phyloP scores from a whole-genome alignment of 2,888 invertebrate species.

The Tricholauxania praeusta region DNA sequence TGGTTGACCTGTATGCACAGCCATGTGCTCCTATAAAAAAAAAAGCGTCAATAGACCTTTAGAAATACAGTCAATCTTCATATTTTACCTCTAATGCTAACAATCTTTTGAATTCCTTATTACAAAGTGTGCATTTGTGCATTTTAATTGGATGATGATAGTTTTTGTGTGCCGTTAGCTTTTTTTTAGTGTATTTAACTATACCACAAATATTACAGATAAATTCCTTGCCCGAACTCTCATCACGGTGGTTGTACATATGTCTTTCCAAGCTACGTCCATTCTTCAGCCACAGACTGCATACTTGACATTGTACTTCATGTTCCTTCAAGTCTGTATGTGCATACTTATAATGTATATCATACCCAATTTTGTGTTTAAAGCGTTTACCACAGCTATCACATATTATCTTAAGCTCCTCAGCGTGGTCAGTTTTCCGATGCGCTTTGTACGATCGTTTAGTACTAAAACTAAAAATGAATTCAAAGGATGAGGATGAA shows the following conservation, averaged over 20 bases:
- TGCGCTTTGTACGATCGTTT: neutral
- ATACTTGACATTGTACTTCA: constrained; percentile 53
- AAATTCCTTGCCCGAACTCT: constrained; percentile 52
- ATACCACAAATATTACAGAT: constrained; percentile 51
- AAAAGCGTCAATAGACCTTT: neutral
- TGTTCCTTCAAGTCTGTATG: constrained; percentile 52
- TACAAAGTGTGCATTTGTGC: constrained; percentile 49
- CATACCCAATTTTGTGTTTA: constrained; percentile 55
- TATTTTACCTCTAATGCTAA: too few species aligned
- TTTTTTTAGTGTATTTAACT: constrained; percentile 52
- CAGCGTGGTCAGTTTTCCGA: too few species aligned
- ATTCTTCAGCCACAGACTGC: constrained; percentile 53
- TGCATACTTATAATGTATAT: constrained; percentile 54
- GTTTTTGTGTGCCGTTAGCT: constrained; percentile 53
- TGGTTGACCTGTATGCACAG: too few species aligned
- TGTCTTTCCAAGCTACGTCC: constrained; percentile 55
- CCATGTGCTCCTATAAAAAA: neutral
- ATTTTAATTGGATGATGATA: constrained; percentile 53
- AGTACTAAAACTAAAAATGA: neutral
- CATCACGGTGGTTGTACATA: constrained; percentile 52
- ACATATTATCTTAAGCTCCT: constrained; percentile 48
- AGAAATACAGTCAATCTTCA: too few species aligned
- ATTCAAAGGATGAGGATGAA: neutral
- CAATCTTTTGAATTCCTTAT: too few species aligned
- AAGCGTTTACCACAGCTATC: constrained; percentile 55